Evolutionary conservation across 2,888 invertebrate species (phyloP), one percentile per base, ranked within the genome.

Genomic region (Lepas anatifera): DNA sequence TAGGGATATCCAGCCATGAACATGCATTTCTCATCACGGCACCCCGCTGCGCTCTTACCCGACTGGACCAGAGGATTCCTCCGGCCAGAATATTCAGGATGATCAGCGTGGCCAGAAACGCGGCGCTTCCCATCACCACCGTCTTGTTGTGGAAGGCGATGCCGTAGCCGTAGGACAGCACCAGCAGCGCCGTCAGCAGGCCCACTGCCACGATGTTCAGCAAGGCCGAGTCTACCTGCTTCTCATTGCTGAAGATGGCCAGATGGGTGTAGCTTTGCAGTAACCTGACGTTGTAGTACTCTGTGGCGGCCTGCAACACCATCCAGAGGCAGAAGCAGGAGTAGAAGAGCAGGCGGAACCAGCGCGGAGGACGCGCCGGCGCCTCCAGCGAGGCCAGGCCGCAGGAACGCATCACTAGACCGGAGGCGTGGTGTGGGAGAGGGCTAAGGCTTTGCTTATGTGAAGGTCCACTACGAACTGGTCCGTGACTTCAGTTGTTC

Each of bases 121-220:
- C 52, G 52, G 52, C 52, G 29, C 52, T 52, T 11, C 27, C 27
- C 13, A 52, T 27, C 29, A 52, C 52, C 22, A 29, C 29, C 29
- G 29, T 27, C 52, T 11, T 7, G 29, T 29, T 52, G 4, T 16
- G 10, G 13, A 16, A 7, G 11, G 29, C 52, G 27, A 52, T 29
- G 52, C 52, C 52, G 52, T 52, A 52, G 29, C 27, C 29, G 52
- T 29, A 52, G 3, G 52, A 29, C 52, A 52, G 52, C 52, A 52
- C 52, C 11, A 52, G 27, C 27, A 52, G 29, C 52, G 29, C 52
- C 3, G 52, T 52, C 27, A 52, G 52, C 52, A 52, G 29, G 29
- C 52, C 52, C 27, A 52, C 52, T 11, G 52, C 52, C 13, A 52
- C 52, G 52, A 52, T 52, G 52, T 52, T 52, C 27, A 52, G 52